Evolutionary conservation across 1,140 invertebrate species (phyloP), one percentile per base, ranked within the genome.

Genomic region (Drosophila malerkotliana): DNA sequence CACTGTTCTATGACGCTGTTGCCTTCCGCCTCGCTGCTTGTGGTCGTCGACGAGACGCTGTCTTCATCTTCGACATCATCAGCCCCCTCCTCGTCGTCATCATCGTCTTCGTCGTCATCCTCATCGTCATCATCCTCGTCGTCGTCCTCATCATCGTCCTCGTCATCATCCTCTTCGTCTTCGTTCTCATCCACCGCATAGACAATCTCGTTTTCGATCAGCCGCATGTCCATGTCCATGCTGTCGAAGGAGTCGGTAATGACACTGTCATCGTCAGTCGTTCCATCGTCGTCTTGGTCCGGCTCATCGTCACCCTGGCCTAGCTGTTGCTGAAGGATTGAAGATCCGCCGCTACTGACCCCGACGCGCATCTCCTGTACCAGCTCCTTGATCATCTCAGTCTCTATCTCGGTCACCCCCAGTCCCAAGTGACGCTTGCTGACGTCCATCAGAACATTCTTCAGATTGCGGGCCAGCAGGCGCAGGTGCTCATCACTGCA

Each of bases 1-100:
- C 84, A 83, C 51, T 91, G 89, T 54, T 91, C 34, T 37, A 91
- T 91, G 37, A 91, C 89, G 60, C 89, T 91, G 60, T 91, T 90
- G n/a, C 72, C 88, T 32, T 91, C 89, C 5, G 79, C 85, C 48
- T 91, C 84, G 49, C 84, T 89, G 32, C 73, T 85, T 7, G 78
- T 74, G 49, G 69, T 82, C 6, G 78, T 80, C 18, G 80, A 79
- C 15, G 81, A 85, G 30, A 72, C 82, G 61, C 54, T 79, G 12
- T 77, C 66, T 2, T 66, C 64, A 2, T 75, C 71, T 1, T 72
- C 63, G 1, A 61, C 69, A 2, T 77, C 72, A n/a, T 56, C 55
- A 3, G 45, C 61, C 26, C 28, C 79, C 15, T 78, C 74, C 32
- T 72, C 77, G 24, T 72, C 79, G 10, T 77, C 87, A 8, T 63